These are phyloP conservation scores for Okamejei kenojei DNA, from an alignment of 2,797 vertebrate genomes.

Conservation along the genomic window DNA sequence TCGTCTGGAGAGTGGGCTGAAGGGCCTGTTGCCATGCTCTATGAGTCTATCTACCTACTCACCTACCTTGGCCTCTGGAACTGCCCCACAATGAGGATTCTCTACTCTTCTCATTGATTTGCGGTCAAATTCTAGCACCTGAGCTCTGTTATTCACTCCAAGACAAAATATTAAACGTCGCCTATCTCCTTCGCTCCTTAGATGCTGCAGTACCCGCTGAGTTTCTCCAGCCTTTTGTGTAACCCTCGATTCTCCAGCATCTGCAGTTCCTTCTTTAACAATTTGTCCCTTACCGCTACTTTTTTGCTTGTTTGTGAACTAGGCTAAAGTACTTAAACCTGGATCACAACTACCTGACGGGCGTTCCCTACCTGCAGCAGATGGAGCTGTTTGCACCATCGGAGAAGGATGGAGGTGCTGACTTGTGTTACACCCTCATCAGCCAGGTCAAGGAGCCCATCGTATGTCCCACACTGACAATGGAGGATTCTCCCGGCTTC, in stretches of 20 bases:
- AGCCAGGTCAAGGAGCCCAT: not conserved
- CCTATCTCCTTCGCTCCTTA: too few species aligned
- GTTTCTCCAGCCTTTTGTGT: too few species aligned
- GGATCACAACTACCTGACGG: slow-evolving; percentile 65
- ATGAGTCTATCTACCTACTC: not conserved
- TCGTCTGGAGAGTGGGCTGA: too few species aligned
- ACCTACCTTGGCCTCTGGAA: not conserved
- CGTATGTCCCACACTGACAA: not conserved
- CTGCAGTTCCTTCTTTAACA: too few species aligned
- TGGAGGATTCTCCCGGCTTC: not conserved
- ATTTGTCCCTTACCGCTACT: not conserved
- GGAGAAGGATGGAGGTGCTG: not conserved
- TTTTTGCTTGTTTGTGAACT: slow-evolving; percentile 43
- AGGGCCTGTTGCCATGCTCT: too few species aligned
- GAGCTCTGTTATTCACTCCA: too few species aligned
- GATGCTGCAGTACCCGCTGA: too few species aligned
- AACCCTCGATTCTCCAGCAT: too few species aligned
- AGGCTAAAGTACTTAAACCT: slow-evolving; percentile 75
- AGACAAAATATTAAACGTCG: too few species aligned
- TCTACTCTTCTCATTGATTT: too few species aligned
- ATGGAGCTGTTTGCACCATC: slow-evolving; percentile 38
- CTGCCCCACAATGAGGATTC: not conserved
- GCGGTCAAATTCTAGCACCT: not conserved
- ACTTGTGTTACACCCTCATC: not conserved
- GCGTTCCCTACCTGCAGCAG: slow-evolving; percentile 64